phyloP scores from a whole-genome alignment of 2,113 vertebrate genomes.

The Triplophysa siluroides region DNA sequence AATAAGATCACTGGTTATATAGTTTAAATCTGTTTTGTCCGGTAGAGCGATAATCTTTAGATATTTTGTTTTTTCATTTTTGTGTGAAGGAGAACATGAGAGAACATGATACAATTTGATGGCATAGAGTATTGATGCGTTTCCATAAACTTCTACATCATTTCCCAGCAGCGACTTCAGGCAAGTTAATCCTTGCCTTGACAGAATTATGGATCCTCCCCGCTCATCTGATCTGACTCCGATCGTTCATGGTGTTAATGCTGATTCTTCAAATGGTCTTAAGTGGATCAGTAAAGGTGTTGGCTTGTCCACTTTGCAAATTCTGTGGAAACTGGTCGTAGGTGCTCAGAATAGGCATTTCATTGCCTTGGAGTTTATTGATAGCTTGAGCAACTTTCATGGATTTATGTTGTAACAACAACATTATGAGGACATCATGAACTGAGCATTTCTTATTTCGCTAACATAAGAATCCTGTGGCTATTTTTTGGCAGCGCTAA shows the following conservation, averaged over 20 bases:
- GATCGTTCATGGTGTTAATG: slow-evolving; percentile 40
- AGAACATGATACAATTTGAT: slow-evolving; percentile 25
- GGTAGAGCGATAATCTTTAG: background rate
- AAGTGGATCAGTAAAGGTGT: slow-evolving; percentile 23
- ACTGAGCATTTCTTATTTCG: slow-evolving; percentile 9
- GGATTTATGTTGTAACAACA: slow-evolving; percentile 16
- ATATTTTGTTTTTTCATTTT: slow-evolving; percentile 20
- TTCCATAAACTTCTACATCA: slow-evolving; percentile 30
- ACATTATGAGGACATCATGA: slow-evolving; percentile 6
- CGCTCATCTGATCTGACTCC: slow-evolving; percentile 34
- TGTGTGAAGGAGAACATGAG: slow-evolving; percentile 4
- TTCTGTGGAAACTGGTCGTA: slow-evolving; percentile 23
- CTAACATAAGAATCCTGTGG: slow-evolving; percentile 10
- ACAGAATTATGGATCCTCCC: slow-evolving; percentile 44
- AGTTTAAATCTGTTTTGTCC: background rate
- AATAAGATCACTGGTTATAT: background rate
- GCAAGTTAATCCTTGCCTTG: slow-evolving; percentile 44
- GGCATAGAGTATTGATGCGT: slow-evolving; percentile 19
- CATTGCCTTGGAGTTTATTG: too few relatives aligned
- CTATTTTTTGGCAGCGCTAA: slow-evolving; percentile 1
- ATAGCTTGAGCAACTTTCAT: background rate
- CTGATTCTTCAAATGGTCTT: slow-evolving; percentile 5
- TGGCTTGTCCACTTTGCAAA: slow-evolving; percentile 13
- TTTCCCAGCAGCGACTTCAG: slow-evolving; percentile 40
- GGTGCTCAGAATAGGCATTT: background rate